Conservation (phyloP, 1,140 invertebrate species). For the Sarcophaga peregrina region DNA sequence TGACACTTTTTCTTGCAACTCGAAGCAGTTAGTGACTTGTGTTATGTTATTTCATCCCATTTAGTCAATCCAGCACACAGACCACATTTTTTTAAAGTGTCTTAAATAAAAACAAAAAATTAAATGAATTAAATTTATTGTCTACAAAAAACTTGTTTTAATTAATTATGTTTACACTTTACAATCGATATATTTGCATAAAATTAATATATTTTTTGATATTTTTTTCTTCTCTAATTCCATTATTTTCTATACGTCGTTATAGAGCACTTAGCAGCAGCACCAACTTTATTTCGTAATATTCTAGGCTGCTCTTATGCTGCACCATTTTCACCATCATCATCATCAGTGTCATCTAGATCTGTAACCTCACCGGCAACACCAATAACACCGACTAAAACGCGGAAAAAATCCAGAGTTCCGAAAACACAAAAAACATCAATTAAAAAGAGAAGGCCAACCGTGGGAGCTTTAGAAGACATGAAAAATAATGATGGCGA, state of each 20-base stretch:
- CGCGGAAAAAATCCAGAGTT: not conserved
- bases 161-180: not conserved
- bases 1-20: too few relatives aligned
- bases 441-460: not conserved
- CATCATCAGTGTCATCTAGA: not conserved
- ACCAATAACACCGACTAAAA: not conserved
- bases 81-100: too few relatives aligned
- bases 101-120: too few relatives aligned
- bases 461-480: not conserved
- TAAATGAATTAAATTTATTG: too few relatives aligned
- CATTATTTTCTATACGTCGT: not conserved
- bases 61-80: too few relatives aligned
- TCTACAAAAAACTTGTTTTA: too few relatives aligned
- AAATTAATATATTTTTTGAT: not conserved
- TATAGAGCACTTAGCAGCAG: slow-evolving; percentile 4
- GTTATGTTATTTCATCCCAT: too few relatives aligned
- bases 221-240: not conserved
- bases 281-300: slow-evolving; percentile 8
- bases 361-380: not conserved
- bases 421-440: not conserved
- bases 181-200: not conserved
- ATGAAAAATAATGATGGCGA: not conserved
- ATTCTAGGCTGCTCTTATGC: not conserved
- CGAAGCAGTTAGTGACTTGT: too few relatives aligned
- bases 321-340: not conserved